Percentiles rank a stretch among this genome's conserved stretches.
These are phyloP conservation scores for Tetramorium alpestre DNA, from an alignment of 1,140 invertebrate genomes.

Conservation along the genomic window DNA sequence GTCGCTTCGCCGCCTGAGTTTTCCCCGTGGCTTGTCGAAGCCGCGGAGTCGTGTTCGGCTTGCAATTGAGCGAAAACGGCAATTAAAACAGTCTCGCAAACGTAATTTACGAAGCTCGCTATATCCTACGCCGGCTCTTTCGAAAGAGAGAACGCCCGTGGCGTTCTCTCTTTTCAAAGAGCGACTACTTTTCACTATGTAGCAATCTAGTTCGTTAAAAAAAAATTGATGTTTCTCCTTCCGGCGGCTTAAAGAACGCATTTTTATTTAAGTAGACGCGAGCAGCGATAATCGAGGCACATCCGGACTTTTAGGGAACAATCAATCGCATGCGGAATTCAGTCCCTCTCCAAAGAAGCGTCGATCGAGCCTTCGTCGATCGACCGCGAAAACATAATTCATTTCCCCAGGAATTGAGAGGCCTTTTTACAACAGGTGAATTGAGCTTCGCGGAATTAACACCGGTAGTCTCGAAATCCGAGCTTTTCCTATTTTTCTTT, in stretches of 20 bases:
- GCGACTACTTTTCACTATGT: conserved; percentile 8
- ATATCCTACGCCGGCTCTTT: background rate
- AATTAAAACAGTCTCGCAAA: conserved; percentile 16
- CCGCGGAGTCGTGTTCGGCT: background rate
- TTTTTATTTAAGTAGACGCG: conserved; percentile 11
- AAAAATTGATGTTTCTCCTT: conserved; percentile 13
- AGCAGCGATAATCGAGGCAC: background rate
- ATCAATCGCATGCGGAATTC: background rate
- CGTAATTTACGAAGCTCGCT: conserved; percentile 7
- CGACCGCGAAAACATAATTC: background rate
- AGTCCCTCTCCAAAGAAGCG: background rate
- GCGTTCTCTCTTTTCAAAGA: background rate
- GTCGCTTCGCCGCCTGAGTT: background rate
- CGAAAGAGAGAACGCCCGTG: background rate
- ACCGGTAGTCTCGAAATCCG: background rate
- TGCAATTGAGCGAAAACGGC: background rate
- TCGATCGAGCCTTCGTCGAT: background rate
- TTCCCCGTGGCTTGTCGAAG: background rate
- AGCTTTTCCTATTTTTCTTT: background rate
- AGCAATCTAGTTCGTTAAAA: conserved; percentile 4
- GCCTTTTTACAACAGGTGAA: background rate
- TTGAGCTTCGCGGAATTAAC: background rate
- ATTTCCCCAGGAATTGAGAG: conserved; percentile 33
- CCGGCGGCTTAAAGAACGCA: background rate
- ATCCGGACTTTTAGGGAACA: background rate